Evolutionary conservation across 2,888 invertebrate species (phyloP), one percentile per base, ranked within the genome.

Genomic region (Iselma pallidipennis): DNA sequence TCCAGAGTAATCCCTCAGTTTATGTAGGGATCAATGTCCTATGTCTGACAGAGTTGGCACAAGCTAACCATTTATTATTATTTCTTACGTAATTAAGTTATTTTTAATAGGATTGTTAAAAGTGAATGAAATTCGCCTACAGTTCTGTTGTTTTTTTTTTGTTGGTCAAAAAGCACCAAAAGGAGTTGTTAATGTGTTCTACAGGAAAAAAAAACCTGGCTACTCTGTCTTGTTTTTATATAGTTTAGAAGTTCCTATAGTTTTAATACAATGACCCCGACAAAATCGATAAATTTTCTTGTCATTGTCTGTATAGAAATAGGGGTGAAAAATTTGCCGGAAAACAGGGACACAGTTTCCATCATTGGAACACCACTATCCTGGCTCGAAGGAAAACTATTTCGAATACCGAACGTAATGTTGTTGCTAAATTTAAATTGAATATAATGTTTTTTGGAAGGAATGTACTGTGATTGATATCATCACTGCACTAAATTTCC

Each of bases 1-100:
- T 65, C 63, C 62, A 53, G 64, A 59, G 60, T 56, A 54, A 52
- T 60, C 63, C 63, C 60, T 60, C 51, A 52, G 52, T 56, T 57
- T 57, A 57, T 50, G 51, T 52, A 55, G 63, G 31, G 63, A 63
- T 56, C 63, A 63, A 63, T 37, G 63, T 49, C 71, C 71, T 71
- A 52, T 33, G 67, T 50, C 63, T 71, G 70, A 72, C 70, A 71
- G 71, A 72, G 66, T 73, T 72, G 71, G 72, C 71, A 71, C 67
- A 63, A 57, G 65, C 49, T 57, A 58, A 68, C 66, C 66, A 67
- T 68, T 72, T 71, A 68, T 72, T 71, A 68, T 69, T 66, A 64
- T 60, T 67, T 66, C 66, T 69, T 70, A 68, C 69, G 67, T 68
- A 70, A 72, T 67, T 68, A 50, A 59, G 57, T 67, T 70, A 69